Evolutionary conservation across 2,888 invertebrate genomes (phyloP), one percentile per base, ranked within the genome.

Genomic region (Camponotus fellah): DNA sequence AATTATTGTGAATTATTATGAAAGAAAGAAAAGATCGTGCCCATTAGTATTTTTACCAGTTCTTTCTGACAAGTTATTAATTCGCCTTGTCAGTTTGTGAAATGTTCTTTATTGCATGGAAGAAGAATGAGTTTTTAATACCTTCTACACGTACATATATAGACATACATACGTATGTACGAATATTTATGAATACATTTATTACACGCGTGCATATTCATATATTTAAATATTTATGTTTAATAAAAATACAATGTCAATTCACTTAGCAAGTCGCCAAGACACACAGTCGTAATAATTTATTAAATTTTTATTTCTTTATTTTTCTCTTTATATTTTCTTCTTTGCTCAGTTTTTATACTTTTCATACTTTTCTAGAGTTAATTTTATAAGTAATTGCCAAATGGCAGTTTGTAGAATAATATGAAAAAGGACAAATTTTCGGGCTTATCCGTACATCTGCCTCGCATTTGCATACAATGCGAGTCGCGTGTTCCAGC

Each of bases 381-480:
- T 43, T 34, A 34, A 49, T 72, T n/a, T 46, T 10, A 0, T 37
- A 37, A 37, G 3, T n/a, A 6, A 17, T 62, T 79, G 46, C 43
- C 64, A 21, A 43, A 40, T 64, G 26, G 3, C 34, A 34, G 3
- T 43, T 56, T 72, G 58, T 62, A 43, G 17, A 40, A 69, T 79
- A 60, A 76, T 75, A 64, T 58, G 66, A 4, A 64, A 26, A 69
- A 64, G 75, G 77, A 87, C 82, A 83, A 88, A 88, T 89, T 91
- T 91, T 88, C 87, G 77, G 74, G 58, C 86, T 87, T 89, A 87
- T 88, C 86, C 83, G 79, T 86, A 91, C 93, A 94, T 94, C 94
- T 94, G 94, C 89, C 89, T 82, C 84, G 53, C 87, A 94, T 94
- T 94, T 92, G 91, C 93, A 94, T 94, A 94, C 92, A 93, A 93